Conservation (phyloP, 2,888 invertebrate species). For the Ceraclea dissimilis region DNA sequence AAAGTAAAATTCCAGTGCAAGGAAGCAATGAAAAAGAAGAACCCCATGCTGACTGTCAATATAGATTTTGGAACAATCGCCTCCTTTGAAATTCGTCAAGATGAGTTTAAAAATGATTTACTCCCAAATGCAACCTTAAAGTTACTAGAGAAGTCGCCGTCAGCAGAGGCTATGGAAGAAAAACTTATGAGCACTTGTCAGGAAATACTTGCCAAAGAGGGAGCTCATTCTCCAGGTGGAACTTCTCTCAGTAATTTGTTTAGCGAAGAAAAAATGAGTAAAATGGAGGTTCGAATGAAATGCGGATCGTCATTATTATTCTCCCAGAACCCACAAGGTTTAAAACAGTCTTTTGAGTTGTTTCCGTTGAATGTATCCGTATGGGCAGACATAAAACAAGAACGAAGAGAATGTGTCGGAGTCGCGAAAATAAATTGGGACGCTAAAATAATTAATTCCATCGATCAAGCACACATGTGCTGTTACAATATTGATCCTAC, state of each 20-base stretch:
- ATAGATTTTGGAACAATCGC: conserved; percentile 44
- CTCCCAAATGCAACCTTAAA: background rate
- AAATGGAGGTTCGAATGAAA: background rate
- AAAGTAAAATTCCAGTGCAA: conserved; percentile 17
- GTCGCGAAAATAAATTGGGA: conserved; percentile 13
- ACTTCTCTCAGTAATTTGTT: background rate
- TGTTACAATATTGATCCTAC: conserved; percentile 4
- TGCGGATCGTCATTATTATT: conserved; percentile 40
- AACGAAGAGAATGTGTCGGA: conserved; percentile 36
- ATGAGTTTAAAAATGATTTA: conserved; percentile 35
- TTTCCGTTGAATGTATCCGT: conserved; percentile 47
- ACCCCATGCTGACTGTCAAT: conserved; percentile 41
- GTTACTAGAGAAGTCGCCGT: conserved; percentile 28
- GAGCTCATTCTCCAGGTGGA: background rate
- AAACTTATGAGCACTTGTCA: background rate
- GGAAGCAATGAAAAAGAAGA: background rate
- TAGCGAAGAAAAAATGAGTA: conserved; percentile 27
- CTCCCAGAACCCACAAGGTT: conserved; percentile 41
- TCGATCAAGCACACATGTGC: background rate
- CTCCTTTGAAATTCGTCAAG: conserved; percentile 45
- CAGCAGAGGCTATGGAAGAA: background rate
- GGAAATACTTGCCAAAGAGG: background rate
- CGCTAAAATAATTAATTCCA: conserved; percentile 2
- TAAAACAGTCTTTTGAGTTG: conserved; percentile 40
- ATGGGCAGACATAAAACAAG: conserved; percentile 35